Percentiles rank a stretch among this genome's conserved stretches.
Evolutionary conservation across 1,140 invertebrate species (phyloP).

Genomic region (Rhopalosiphum padi): DNA sequence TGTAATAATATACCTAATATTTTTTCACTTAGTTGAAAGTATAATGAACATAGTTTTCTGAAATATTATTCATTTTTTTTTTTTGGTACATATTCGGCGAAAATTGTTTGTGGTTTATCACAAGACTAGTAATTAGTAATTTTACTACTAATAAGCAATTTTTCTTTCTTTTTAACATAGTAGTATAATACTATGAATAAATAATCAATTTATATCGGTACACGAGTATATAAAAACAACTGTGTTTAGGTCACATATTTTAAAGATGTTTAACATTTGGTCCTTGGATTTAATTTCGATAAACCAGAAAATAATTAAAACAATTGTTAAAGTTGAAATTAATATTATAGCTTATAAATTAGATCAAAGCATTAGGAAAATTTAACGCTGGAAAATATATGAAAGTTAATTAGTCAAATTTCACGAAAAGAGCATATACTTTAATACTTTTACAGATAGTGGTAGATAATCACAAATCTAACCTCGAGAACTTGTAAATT

Average conservation of each 20-base stretch:
- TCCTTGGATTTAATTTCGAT: background rate
- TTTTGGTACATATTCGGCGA: background rate
- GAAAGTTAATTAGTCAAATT: background rate
- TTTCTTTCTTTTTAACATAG: background rate
- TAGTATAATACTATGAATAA: background rate
- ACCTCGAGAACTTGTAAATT: conserved; percentile 32
- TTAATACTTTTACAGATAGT: conserved; percentile 10
- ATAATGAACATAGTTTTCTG: background rate
- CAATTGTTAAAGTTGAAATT: background rate
- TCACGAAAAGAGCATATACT: background rate
- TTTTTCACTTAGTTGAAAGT: background rate
- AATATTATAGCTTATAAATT: background rate
- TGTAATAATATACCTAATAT: background rate
- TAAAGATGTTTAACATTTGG: background rate
- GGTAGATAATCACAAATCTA: background rate
- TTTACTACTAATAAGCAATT: background rate
- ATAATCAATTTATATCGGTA: background rate
- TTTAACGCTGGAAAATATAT: background rate
- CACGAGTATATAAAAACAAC: background rate
- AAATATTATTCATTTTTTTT: background rate
- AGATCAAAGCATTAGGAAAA: background rate
- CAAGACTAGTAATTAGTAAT: background rate
- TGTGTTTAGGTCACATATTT: background rate
- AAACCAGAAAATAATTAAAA: background rate
- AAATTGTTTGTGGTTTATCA: background rate